A percentile compares a stretch with the other conserved stretches of the same genome.
Evolutionary conservation across 2,797 vertebrate species (phyloP).

Genomic region (Myotis vivesi): DNA sequence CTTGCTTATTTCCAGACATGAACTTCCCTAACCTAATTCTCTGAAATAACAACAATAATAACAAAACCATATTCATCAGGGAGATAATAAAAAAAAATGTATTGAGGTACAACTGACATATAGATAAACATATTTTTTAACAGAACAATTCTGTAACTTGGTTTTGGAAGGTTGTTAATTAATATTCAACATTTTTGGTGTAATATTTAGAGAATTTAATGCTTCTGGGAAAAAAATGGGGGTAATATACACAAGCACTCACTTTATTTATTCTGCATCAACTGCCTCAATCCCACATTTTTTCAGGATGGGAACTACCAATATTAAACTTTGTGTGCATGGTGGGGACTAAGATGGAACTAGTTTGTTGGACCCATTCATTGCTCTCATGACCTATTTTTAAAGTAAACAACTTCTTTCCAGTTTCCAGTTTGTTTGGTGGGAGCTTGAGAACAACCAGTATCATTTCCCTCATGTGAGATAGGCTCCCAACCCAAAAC

Average conservation of each 20-base stretch:
- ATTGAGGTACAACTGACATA: neutral
- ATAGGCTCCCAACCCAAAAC: neutral
- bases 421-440: neutral
- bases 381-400: neutral
- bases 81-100: neutral
- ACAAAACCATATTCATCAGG: neutral
- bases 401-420: conserved; percentile 12
- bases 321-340: neutral
- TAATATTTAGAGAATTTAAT: conserved; percentile 3
- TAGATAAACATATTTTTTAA: neutral
- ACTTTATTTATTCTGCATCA: neutral
- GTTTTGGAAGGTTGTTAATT: neutral
- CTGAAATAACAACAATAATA: neutral
- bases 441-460: neutral
- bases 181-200: neutral
- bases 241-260: neutral
- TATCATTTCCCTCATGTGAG: neutral
- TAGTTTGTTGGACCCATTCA: neutral
- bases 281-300: neutral
- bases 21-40: conserved; percentile 7
- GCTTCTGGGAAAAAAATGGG: neutral
- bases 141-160: neutral
- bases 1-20: neutral
- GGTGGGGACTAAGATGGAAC: neutral
- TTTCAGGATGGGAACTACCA: neutral